Conservation (phyloP, 2,113 vertebrate species). For the Anoplopoma fimbria region DNA sequence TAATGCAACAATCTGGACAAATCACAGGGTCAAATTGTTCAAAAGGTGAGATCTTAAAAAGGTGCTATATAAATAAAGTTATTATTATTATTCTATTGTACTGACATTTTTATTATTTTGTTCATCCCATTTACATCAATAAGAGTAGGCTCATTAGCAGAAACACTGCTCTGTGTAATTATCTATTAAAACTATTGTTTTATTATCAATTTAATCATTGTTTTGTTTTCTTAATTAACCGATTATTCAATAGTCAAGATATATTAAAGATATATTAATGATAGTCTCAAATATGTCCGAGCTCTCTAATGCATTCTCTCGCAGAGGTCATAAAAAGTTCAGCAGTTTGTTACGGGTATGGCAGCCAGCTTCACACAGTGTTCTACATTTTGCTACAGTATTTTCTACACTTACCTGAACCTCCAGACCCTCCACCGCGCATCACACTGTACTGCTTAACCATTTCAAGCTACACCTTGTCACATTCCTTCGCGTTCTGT, state of each 20-base stretch:
- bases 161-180: neutral
- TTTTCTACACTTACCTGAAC: conserved; percentile 12
- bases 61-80: no score
- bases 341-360: neutral
- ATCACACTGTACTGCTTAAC: conserved; percentile 4
- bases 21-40: neutral
- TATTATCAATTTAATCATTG: neutral
- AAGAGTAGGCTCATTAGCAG: neutral
- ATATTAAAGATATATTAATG: neutral
- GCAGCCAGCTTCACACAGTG: neutral
- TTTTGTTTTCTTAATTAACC: neutral
- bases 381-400: neutral
- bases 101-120: neutral
- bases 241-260: neutral
- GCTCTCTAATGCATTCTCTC: neutral
- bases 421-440: neutral
- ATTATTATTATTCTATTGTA: no score
- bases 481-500: conserved; percentile 23
- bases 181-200: neutral
- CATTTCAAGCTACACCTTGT: conserved; percentile 19
- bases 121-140: neutral
- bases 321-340: neutral
- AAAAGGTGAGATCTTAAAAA: neutral
- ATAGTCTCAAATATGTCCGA: neutral
- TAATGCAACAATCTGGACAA: neutral